phyloP scores from a whole-genome alignment of 1,140 invertebrate genomes.

The Laodelphax striatellus region DNA sequence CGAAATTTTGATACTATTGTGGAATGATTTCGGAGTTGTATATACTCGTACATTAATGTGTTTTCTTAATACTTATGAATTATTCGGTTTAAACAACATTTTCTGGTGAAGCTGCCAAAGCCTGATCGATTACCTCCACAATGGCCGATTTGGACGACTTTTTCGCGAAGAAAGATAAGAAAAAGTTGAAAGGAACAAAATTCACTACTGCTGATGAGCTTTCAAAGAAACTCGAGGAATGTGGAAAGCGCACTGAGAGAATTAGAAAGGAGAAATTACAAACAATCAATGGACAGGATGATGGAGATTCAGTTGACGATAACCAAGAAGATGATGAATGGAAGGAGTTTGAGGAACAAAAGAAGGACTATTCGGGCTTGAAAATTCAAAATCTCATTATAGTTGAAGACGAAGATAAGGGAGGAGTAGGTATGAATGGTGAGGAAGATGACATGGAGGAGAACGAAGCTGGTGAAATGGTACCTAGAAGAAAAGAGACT shows the following conservation, averaged over 20 bases:
- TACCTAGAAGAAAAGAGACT: constrained; percentile 31
- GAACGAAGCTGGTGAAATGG: constrained; percentile 38
- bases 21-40: too few species aligned
- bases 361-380: constrained; percentile 80
- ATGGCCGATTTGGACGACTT: constrained; percentile 90
- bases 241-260: constrained; percentile 50
- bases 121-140: background rate
- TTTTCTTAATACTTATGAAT: too few species aligned
- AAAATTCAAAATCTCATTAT: constrained; percentile 79
- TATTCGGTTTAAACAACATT: too few species aligned
- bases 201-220: constrained; percentile 73
- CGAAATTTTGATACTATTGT: too few species aligned
- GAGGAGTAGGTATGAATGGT: constrained; percentile 30
- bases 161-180: constrained; percentile 87
- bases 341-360: constrained; percentile 78
- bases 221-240: constrained; percentile 68
- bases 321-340: constrained; percentile 71
- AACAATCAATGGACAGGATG: constrained; percentile 42
- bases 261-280: constrained; percentile 36
- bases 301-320: constrained; percentile 35
- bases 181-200: constrained; percentile 72
- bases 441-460: constrained; percentile 35
- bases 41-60: too few species aligned
- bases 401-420: constrained; percentile 36
- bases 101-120: too few species aligned